phyloP scores from a whole-genome alignment of 1,140 invertebrate species.

The Anastrepha obliqua region DNA sequence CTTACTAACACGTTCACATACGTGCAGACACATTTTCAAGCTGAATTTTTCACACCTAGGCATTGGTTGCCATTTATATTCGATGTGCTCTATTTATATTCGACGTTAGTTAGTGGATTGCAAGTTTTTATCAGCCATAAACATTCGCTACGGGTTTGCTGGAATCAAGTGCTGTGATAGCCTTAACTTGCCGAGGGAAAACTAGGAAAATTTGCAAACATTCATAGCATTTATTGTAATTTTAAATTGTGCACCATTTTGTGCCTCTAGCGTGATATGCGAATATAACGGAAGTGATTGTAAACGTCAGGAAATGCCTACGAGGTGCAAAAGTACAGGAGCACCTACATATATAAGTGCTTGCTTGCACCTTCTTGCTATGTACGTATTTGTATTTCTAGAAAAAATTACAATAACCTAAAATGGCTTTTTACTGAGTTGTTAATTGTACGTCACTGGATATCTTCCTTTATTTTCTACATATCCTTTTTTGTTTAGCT shows the following conservation, averaged over 20 bases:
- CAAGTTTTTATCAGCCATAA: slow-evolving; percentile 39
- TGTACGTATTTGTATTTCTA: too few relatives aligned
- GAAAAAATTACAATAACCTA: background rate
- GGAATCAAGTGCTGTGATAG: slow-evolving; percentile 7
- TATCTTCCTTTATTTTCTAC: background rate
- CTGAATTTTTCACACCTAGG: background rate
- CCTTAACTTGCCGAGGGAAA: too few relatives aligned
- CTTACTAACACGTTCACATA: background rate
- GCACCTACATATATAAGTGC: background rate
- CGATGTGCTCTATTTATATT: background rate
- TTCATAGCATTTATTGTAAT: background rate
- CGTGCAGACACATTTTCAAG: background rate
- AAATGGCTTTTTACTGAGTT: slow-evolving; percentile 12
- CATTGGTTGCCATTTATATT: background rate
- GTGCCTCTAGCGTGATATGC: slow-evolving; percentile 17
- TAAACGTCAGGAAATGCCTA: slow-evolving; percentile 20
- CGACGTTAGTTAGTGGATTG: slow-evolving; percentile 40
- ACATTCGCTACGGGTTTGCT: slow-evolving; percentile 23
- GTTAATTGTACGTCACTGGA: slow-evolving; percentile 30
- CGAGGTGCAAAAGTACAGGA: background rate
- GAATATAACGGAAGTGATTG: slow-evolving; percentile 23
- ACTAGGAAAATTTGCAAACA: too few relatives aligned
- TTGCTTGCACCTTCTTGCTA: background rate
- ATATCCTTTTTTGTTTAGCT: background rate
- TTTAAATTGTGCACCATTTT: slow-evolving; percentile 9